Evolutionary conservation across 37 sponge, comb jelly and placozoan species (phyloP), one percentile per base, ranked within the genome.

Genomic region (Chondrilla cf. caribensis): DNA sequence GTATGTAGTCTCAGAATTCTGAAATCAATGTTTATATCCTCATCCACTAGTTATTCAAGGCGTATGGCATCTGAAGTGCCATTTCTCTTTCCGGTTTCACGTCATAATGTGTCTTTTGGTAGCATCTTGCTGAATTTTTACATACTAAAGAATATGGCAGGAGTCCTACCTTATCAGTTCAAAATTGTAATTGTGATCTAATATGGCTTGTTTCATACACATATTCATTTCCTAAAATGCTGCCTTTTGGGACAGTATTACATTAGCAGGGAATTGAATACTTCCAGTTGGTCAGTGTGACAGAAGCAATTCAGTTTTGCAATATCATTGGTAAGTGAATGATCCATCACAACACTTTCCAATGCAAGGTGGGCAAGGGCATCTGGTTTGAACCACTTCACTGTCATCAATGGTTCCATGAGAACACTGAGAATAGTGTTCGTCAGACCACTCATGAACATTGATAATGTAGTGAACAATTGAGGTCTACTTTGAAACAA

Each of bases 211-310:
- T 41, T 60, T 32, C 11, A 64, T 81, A 38, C 66, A 33, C 28
- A 47, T 47, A 60, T n/a, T 38, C 81, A 81, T 81, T 60, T 40
- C 81, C 62, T 81, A 60, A 81, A 81, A 35, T 81, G 66, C 81
- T 81, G 66, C 26, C 80, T 58, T 81, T 81, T 81, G 33, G 81
- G 81, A 59, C 81, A 81, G 65, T 81, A 64, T 64, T 81, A 62
- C n/a, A 38, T 59, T 40, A 81, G 25, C 81, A 81, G 43, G 62
- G 81, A 60, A 60, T 81, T 62, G 81, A 60, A 60, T 26, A 81
- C 62, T 38, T 81, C 81, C 65, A 81, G 65, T 64, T n/a, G 26
- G 64, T 64, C 81, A 81, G 81, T 81, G 66, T 81, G 81, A 64
- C 54, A 60, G 47, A 79, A 79, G 19, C 28, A 25, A 5, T 24